Base-by-base conservation (phyloP, 2,888 invertebrate species). In the Neoaliturus tenellus region DNA sequence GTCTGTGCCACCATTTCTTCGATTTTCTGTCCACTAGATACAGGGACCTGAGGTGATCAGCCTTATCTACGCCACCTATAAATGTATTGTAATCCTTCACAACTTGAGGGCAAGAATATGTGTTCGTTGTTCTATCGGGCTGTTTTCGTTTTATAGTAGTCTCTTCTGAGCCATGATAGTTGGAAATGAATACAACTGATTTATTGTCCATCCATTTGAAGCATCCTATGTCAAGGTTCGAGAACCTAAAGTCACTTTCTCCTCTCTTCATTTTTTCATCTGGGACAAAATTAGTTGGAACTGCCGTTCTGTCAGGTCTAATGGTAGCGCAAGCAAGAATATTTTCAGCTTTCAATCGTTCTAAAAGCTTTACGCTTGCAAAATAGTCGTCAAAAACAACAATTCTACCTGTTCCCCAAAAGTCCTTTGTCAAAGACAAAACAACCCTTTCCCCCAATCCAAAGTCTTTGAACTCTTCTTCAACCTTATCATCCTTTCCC, bases 1-100 rank as follows among this genome's bases (percentile, higher is more conserved):
- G 69, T 62, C 86, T 31, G 83, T 88, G 88, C 88, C 88, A 88
- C 88, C 87, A 89, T 84, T 88, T 88, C 58, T 81, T 85, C 25
- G 85, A 86, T 62, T 81, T 83, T 48, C 86, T 67, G 75, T 86
- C 80, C 35, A 87, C 83, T 51, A 51, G 23, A 83, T 86, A 86
- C 20, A 62, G 39, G 31, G 71, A 51, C 44, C 84, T 81, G 58
- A 86, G 69, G 25, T 81, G 81, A 75, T 87, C 87, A 28, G 85
- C 84, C 28, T 82, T 75, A 82, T 85, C 86, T 14, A 86, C 86
- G n/a, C 86, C 86, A 35, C 87, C 87, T 86, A 88, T 88, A 80
- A 78, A 80, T 14, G 51, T 78, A 58, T 86, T 87, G 84, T 87
- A 88, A 80, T 87, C 87, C 28, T 78, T 81, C 0, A 87, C 86